Percentiles rank a stretch among this genome's conserved stretches.
These are phyloP conservation scores for Melanostigma gelatinosum DNA, from an alignment of 2,113 vertebrate species.

Conservation along the genomic window DNA sequence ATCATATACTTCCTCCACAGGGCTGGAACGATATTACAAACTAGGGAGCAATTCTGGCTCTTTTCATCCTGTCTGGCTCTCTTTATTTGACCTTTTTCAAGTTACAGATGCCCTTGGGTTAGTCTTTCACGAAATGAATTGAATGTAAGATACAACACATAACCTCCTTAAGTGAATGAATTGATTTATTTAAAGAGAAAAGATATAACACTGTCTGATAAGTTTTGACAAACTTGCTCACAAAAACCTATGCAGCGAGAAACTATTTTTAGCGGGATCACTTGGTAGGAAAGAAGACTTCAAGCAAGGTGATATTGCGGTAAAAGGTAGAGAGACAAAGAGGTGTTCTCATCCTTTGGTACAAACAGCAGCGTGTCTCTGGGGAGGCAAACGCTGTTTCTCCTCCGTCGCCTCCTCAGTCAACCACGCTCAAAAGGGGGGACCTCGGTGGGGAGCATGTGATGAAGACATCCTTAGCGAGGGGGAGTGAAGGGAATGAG, in stretches of 20 bases:
- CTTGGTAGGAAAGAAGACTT: slow-evolving; percentile 36
- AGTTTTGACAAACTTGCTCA: slow-evolving; percentile 54
- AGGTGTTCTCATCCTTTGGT: slow-evolving; percentile 64
- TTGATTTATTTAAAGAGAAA: slow-evolving; percentile 26
- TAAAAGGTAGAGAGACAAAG: slow-evolving; percentile 64
- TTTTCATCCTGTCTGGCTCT: slow-evolving; percentile 20
- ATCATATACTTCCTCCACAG: slow-evolving; percentile 26
- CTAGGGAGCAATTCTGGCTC: slow-evolving; percentile 7
- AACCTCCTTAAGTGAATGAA: slow-evolving; percentile 19
- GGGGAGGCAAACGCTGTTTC: slow-evolving; percentile 65
- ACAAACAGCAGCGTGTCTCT: slow-evolving; percentile 70
- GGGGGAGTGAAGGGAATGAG: slow-evolving; percentile 43
- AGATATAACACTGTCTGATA: slow-evolving; percentile 36
- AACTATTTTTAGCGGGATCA: slow-evolving; percentile 45
- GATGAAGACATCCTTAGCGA: slow-evolving; percentile 74
- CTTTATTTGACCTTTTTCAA: slow-evolving; percentile 48
- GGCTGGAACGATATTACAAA: slow-evolving; percentile 24
- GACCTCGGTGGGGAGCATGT: slow-evolving; percentile 71
- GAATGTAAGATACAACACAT: slow-evolving; percentile 17
- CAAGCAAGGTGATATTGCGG: slow-evolving; percentile 70
- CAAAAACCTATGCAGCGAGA: slow-evolving; percentile 25
- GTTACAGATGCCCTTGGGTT: slow-evolving; percentile 30
- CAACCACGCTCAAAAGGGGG: slow-evolving; percentile 70
- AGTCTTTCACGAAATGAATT: slow-evolving; percentile 45
- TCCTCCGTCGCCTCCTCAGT: slow-evolving; percentile 69